These are phyloP conservation scores for Aradus depressus DNA, from an alignment of 2,888 invertebrate species.

Conservation along the genomic window DNA sequence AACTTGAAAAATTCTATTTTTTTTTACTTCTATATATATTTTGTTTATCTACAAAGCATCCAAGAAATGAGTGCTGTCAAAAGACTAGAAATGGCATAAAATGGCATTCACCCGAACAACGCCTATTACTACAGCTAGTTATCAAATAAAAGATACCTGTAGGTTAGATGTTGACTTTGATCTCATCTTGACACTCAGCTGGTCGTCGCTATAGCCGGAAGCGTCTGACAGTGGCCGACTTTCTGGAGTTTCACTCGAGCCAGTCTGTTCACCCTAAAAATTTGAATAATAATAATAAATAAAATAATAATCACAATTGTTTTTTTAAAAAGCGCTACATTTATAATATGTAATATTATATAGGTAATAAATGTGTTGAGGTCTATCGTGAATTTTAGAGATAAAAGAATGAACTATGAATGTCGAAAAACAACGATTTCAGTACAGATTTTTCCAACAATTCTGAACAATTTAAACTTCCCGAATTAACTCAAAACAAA, in stretches of 20 bases:
- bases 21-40: too few relatives aligned
- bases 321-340: neutral
- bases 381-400: too few relatives aligned
- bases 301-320: neutral
- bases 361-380: too few relatives aligned
- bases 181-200: constrained; percentile 36
- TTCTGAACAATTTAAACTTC: too few relatives aligned
- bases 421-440: too few relatives aligned
- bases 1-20: too few relatives aligned
- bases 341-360: neutral
- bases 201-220: constrained; percentile 36
- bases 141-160: constrained; percentile 33
- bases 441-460: too few relatives aligned
- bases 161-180: constrained; percentile 33
- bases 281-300: neutral
- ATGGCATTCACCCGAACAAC: neutral
- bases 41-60: too few relatives aligned
- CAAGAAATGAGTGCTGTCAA: too few relatives aligned
- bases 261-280: constrained; percentile 9
- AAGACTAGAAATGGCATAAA: too few relatives aligned
- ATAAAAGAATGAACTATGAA: too few relatives aligned
- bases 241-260: constrained; percentile 28
- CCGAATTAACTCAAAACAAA: too few relatives aligned
- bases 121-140: neutral
- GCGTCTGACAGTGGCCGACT: constrained; percentile 56